Percentiles rank a stretch among this genome's conserved stretches.
These are phyloP conservation scores for Periphyllus acericola DNA, from an alignment of 2,888 invertebrate species.

Conservation along the genomic window DNA sequence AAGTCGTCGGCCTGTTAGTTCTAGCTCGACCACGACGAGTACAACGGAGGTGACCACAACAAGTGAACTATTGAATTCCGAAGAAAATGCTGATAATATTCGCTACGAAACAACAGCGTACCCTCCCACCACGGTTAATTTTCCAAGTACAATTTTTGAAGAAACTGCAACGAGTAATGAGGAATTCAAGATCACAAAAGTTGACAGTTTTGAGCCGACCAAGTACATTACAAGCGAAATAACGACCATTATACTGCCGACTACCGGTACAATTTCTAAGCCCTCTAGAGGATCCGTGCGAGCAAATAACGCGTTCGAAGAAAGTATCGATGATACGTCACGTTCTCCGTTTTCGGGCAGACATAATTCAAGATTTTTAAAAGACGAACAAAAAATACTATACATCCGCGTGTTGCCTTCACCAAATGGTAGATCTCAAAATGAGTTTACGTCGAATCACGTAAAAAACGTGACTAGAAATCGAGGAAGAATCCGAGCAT, in stretches of 20 bases:
- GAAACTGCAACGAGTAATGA: not conserved
- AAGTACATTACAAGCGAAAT: slow-evolving; percentile 5
- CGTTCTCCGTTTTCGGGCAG: slow-evolving; percentile 5
- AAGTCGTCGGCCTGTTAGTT: slow-evolving; percentile 27
- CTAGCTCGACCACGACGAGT: slow-evolving; percentile 63
- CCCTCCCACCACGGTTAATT: not conserved
- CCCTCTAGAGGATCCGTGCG: slow-evolving; percentile 29
- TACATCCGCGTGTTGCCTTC: slow-evolving; percentile 36
- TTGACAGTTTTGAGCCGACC: slow-evolving; percentile 16
- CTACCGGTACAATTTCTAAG: not conserved
- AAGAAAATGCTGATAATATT: slow-evolving; percentile 26
- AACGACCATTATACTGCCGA: slow-evolving; percentile 6
- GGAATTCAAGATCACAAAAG: slow-evolving; percentile 17
- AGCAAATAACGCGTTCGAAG: not conserved
- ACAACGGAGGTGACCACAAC: slow-evolving; percentile 52
- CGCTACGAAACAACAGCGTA: slow-evolving; percentile 16
- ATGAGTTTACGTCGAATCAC: slow-evolving; percentile 62
- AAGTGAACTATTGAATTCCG: slow-evolving; percentile 15
- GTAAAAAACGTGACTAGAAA: slow-evolving; percentile 47
- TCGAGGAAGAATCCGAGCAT: slow-evolving; percentile 51
- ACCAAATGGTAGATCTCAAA: slow-evolving; percentile 59
- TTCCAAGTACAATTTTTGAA: slow-evolving; percentile 1
- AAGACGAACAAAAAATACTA: slow-evolving; percentile 46
- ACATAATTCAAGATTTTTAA: slow-evolving; percentile 55
- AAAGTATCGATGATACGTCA: not conserved